Conservation (phyloP, 2,113 vertebrate species). For the Stercorarius parasiticus region DNA sequence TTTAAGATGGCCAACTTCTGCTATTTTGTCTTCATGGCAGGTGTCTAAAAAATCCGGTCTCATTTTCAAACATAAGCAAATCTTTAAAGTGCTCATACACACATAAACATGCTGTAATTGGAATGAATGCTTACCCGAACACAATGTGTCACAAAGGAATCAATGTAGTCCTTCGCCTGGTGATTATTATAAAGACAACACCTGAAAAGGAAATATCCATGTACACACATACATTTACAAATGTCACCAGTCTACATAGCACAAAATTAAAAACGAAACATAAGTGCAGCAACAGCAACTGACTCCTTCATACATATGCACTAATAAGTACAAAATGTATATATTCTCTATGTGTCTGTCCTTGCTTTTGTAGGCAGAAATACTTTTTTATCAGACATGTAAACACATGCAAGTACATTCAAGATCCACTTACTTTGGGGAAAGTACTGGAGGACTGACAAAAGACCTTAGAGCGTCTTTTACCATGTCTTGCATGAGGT, state of each 20-base stretch:
- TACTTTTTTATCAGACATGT: background rate
- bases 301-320: background rate
- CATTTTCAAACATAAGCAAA: background rate
- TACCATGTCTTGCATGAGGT: constrained; percentile 99
- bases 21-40: background rate
- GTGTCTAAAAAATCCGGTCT: background rate
- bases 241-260: background rate
- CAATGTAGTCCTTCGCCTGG: constrained; percentile 98
- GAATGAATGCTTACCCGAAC: constrained; percentile 83
- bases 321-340: background rate
- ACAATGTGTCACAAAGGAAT: constrained; percentile 97
- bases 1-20: background rate
- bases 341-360: background rate
- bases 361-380: background rate
- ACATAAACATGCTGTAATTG: background rate
- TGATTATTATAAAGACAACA: constrained; percentile 98
- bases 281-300: background rate
- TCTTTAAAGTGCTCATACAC: background rate
- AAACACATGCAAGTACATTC: background rate
- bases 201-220: constrained; percentile 69
- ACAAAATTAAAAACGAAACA: background rate
- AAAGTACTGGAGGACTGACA: constrained; percentile 96
- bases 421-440: constrained; percentile 87
- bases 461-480: constrained; percentile 96
- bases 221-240: background rate